phyloP scores from a whole-genome alignment of 2,113 vertebrate species.

The Hippopotamus amphibius region DNA sequence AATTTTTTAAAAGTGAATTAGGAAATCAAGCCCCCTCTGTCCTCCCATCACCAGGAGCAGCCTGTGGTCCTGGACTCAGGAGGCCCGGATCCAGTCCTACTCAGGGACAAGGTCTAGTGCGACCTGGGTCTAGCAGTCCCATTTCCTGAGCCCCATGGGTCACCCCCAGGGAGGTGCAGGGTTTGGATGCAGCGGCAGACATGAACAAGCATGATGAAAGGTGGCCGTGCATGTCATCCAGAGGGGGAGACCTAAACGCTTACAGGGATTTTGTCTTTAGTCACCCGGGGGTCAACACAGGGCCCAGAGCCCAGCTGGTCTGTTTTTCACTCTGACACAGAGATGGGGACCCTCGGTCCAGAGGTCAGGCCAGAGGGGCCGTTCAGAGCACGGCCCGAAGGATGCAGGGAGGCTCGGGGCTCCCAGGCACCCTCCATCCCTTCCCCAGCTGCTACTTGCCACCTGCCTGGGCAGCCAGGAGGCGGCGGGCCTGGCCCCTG shows the following conservation, averaged over 20 bases:
- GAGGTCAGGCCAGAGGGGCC: neutral
- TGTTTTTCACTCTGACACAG: neutral
- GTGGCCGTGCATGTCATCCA: neutral
- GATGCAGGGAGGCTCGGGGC: neutral
- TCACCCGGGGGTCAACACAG: rapidly evolving
- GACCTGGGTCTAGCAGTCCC: neutral
- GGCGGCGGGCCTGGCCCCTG: rapidly evolving
- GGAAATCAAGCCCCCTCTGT: neutral
- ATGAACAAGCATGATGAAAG: rapidly evolving
- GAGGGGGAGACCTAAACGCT: neutral
- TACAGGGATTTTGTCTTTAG: neutral
- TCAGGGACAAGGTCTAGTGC: neutral
- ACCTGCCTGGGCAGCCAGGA: neutral
- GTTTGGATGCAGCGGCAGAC: neutral
- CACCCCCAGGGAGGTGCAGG: neutral
- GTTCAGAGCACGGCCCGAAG: neutral
- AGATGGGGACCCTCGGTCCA: neutral
- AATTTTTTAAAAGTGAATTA: neutral
- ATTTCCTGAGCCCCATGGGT: neutral
- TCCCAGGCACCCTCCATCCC: neutral
- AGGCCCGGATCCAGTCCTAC: neutral
- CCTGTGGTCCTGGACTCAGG: neutral
- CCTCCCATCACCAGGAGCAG: neutral
- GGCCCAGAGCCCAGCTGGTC: rapidly evolving
- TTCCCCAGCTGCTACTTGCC: rapidly evolving